Percentiles rank a stretch among this genome's conserved stretches.
phyloP scores from a whole-genome alignment of 2,797 vertebrate genomes.

The Pangasius macronema region DNA sequence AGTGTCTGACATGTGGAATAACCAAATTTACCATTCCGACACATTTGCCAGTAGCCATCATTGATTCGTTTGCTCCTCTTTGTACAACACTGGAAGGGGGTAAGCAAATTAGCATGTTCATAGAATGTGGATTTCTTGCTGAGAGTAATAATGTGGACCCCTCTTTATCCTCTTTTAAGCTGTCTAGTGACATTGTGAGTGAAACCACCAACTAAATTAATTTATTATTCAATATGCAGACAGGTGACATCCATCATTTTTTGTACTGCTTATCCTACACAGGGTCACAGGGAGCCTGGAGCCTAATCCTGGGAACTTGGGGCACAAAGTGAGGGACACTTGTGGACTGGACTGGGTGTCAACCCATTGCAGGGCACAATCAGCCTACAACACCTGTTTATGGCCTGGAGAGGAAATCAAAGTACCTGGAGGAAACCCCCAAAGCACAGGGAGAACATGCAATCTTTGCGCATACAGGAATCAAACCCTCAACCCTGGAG shows the following conservation, averaged over 20 bases:
- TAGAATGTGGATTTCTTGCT: neutral
- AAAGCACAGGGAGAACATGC: too few relatives aligned
- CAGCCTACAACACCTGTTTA: too few relatives aligned
- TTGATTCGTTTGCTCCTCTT: neutral
- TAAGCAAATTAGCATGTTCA: neutral
- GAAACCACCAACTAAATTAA: neutral
- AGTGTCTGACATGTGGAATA: neutral
- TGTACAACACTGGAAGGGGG: neutral
- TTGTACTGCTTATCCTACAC: too few relatives aligned
- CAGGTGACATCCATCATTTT: neutral
- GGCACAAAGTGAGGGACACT: too few relatives aligned
- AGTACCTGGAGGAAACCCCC: too few relatives aligned
- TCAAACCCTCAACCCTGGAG: too few relatives aligned
- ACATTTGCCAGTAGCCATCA: neutral
- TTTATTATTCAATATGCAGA: slow-evolving; percentile 3
- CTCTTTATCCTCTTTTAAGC: neutral
- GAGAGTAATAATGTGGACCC: neutral
- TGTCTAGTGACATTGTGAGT: neutral
- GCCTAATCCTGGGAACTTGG: too few relatives aligned
- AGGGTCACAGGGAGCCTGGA: too few relatives aligned
- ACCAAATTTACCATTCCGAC: neutral
- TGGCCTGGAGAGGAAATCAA: too few relatives aligned
- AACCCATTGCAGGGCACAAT: too few relatives aligned
- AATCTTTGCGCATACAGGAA: too few relatives aligned
- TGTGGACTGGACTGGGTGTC: too few relatives aligned